A percentile compares a stretch with the other conserved stretches of the same genome.
Evolutionary conservation across 2,113 vertebrate species (phyloP).

Genomic region (Poecile atricapillus): DNA sequence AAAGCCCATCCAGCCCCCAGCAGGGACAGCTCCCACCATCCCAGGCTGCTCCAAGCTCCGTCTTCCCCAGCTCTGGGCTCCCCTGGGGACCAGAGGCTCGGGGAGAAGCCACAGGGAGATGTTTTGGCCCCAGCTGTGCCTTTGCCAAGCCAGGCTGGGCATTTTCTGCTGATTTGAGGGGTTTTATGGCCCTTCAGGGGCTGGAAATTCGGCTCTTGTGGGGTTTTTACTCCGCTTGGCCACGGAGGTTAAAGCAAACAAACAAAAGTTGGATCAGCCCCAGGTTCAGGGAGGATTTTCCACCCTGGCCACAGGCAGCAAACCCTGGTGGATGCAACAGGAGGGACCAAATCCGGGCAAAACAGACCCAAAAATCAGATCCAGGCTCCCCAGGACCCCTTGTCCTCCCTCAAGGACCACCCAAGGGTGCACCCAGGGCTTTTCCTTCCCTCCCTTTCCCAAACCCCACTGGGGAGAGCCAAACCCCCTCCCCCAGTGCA

Average conservation of each 20-base stretch:
- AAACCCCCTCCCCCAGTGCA: fast-evolving
- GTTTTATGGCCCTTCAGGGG: background rate
- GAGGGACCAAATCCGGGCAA: background rate
- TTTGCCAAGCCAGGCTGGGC: background rate
- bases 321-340: fast-evolving
- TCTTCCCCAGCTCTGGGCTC: background rate
- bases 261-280: background rate
- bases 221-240: background rate
- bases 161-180: fast-evolving
- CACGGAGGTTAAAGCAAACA: background rate
- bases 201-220: background rate
- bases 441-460: background rate
- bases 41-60: background rate
- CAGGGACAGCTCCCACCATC: background rate
- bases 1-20: background rate
- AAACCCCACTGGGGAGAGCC: background rate
- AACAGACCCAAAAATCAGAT: background rate
- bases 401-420: background rate
- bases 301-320: background rate
- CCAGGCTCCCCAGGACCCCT: background rate
- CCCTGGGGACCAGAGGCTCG: background rate
- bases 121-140: background rate
- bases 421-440: fast-evolving
- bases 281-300: background rate
- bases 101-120: fast-evolving